phyloP scores from a whole-genome alignment of 2,113 vertebrate species.

The Callionymus lyra region DNA sequence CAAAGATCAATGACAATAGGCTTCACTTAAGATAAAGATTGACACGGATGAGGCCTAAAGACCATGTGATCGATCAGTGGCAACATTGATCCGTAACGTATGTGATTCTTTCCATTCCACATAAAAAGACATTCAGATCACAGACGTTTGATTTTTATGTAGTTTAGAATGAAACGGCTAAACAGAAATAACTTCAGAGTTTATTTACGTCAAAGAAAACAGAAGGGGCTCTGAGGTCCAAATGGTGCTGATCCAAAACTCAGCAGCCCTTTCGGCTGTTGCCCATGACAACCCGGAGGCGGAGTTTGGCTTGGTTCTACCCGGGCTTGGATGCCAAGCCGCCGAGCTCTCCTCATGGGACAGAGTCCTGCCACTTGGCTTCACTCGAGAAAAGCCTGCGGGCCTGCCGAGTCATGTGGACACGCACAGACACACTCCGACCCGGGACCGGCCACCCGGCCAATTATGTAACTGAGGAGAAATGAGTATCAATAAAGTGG shows the following conservation, averaged over 20 bases:
- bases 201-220: slow-evolving; percentile 24
- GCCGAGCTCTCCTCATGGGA: slow-evolving; percentile 37
- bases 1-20: no score
- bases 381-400: slow-evolving; percentile 9
- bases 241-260: slow-evolving; percentile 40
- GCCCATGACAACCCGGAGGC: slow-evolving; percentile 41
- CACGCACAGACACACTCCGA: slow-evolving; percentile 4
- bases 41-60: no score
- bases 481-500: no score
- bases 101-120: no score
- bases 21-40: no score
- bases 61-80: no score
- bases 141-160: no score
- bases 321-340: slow-evolving; percentile 18
- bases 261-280: slow-evolving; percentile 48
- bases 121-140: no score
- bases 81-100: no score
- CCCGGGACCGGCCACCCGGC: background rate
- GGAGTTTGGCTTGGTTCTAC: slow-evolving; percentile 27
- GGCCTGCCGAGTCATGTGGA: slow-evolving; percentile 15
- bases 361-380: slow-evolving; percentile 34
- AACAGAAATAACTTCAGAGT: no score
- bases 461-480: no score
- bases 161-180: no score
- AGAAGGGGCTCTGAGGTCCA: slow-evolving; percentile 31